These are phyloP conservation scores for Microtus richardsoni DNA, from an alignment of 2,113 vertebrate species.

Conservation along the genomic window DNA sequence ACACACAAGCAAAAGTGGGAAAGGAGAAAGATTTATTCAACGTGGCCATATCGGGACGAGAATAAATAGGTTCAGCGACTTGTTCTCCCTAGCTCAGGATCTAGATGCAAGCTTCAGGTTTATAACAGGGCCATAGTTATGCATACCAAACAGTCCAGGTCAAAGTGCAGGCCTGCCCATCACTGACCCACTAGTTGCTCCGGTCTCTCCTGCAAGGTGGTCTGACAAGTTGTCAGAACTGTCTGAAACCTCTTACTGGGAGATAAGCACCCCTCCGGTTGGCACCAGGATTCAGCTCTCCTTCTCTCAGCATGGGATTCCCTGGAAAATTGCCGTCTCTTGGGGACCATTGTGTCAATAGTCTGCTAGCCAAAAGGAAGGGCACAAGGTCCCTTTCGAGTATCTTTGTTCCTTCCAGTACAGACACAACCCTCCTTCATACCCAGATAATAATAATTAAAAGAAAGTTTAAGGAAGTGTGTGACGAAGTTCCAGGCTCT, in stretches of 20 bases:
- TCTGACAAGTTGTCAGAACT: background rate
- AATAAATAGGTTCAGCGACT: background rate
- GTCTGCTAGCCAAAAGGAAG: background rate
- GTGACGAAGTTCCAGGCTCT: background rate
- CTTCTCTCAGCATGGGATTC: no score
- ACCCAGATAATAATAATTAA: background rate
- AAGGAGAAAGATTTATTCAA: background rate
- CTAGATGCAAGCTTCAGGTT: background rate
- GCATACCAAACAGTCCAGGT: background rate
- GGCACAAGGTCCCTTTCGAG: background rate
- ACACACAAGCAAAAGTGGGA: background rate
- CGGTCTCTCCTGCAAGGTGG: background rate
- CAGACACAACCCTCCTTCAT: background rate
- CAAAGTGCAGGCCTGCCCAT: background rate
- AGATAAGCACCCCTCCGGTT: background rate
- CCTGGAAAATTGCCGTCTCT: background rate
- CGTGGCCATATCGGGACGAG: background rate
- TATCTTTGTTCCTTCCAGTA: background rate
- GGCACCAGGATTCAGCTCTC: background rate
- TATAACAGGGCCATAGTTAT: background rate
- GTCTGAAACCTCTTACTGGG: background rate
- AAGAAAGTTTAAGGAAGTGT: background rate
- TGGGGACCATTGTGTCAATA: background rate
- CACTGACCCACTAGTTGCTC: background rate
- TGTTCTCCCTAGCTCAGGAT: background rate